phyloP scores from a whole-genome alignment of 2,113 vertebrate genomes.

The Arizona elegans region DNA sequence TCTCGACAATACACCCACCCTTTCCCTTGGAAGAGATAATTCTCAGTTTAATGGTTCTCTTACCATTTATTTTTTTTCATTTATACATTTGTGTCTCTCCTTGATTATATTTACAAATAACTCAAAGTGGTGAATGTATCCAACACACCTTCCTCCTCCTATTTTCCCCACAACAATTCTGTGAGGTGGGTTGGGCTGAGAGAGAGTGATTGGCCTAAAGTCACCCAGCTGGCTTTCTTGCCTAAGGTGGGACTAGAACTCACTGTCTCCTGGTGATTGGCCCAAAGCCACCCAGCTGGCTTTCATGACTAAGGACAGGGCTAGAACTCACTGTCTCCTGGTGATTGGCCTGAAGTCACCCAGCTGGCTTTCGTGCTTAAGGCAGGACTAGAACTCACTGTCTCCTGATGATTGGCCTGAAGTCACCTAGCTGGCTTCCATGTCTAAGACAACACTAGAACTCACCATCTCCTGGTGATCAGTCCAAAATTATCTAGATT shows the following conservation, averaged over 20 bases:
- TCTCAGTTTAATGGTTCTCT: background rate
- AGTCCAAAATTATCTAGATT: no score
- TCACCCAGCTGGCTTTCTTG: no score
- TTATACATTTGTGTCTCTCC: background rate
- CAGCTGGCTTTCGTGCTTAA: no score
- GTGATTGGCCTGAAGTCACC: no score
- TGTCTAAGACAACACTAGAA: no score
- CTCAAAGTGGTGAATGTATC: no score
- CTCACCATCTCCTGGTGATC: no score
- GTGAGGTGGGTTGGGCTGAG: background rate
- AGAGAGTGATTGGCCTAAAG: background rate
- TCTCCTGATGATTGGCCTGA: background rate
- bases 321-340: no score
- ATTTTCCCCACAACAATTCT: background rate
- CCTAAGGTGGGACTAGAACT: no score
- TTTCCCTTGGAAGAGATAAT: background rate
- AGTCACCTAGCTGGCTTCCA: background rate
- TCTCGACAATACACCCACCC: background rate
- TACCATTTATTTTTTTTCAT: background rate
- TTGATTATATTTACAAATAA: background rate
- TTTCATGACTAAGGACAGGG: background rate
- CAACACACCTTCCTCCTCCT: background rate
- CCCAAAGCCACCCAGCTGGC: background rate
- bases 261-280: no score
- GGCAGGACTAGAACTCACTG: no score